These are phyloP conservation scores for Emmelina monodactyla DNA, from an alignment of 2,888 invertebrate species.

Conservation along the genomic window DNA sequence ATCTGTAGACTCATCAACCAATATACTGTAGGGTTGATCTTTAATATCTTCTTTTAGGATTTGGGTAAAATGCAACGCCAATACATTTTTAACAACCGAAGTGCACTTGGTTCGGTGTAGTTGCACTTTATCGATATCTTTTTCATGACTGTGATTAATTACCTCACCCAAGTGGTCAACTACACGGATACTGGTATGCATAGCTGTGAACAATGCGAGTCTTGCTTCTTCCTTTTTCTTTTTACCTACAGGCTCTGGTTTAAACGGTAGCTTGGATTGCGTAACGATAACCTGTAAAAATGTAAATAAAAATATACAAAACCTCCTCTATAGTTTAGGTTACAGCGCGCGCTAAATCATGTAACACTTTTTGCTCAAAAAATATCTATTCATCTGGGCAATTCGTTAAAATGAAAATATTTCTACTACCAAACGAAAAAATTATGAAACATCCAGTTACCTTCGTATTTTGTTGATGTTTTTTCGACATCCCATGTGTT, in stretches of 20 bases:
- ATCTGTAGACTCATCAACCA: constrained; percentile 9
- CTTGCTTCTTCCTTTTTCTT: constrained; percentile 13
- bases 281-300: constrained; percentile 10
- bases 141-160: constrained; percentile 13
- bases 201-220: constrained; percentile 12
- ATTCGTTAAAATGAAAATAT: too few species aligned
- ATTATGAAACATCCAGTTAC: not conserved
- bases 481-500: constrained; percentile 12
- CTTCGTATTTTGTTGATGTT: constrained; percentile 3
- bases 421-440: not conserved
- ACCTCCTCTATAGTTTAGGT: not conserved
- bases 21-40: constrained; percentile 7
- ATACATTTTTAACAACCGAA: constrained; percentile 9
- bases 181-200: constrained; percentile 14
- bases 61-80: constrained; percentile 9
- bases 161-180: constrained; percentile 16
- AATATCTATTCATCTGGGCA: not conserved
- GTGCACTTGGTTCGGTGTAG: constrained; percentile 11
- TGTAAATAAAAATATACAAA: not conserved
- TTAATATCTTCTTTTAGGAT: constrained; percentile 6
- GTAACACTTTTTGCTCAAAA: not conserved
- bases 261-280: constrained; percentile 11
- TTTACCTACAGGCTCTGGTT: constrained; percentile 2
- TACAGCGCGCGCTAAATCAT: not conserved
- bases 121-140: constrained; percentile 9